Percentiles rank a stretch among this genome's conserved stretches.
Conservation (phyloP, 2,888 invertebrate genomes). For the Saturnia japonica region DNA sequence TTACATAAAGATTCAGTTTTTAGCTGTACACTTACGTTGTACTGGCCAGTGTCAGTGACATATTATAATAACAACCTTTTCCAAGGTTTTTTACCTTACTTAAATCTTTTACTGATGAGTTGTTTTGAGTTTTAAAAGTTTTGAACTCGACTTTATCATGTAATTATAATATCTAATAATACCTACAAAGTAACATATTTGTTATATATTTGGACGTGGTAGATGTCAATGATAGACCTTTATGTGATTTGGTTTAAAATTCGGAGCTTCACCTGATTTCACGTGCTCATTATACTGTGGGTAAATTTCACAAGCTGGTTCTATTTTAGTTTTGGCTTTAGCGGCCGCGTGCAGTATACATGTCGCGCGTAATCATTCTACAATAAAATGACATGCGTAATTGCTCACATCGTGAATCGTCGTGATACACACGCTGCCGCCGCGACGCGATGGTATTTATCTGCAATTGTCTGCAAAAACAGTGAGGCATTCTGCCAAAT, state of each 20-base stretch:
- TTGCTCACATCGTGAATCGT: background rate
- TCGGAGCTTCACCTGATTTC: conserved; percentile 46
- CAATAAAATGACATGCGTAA: conserved; percentile 19
- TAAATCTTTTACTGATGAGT: background rate
- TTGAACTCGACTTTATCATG: background rate
- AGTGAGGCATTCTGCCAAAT: conserved; percentile 10
- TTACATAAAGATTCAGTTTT: background rate
- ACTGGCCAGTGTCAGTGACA: background rate
- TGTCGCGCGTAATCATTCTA: conserved; percentile 21
- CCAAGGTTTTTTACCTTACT: background rate
- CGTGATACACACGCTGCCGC: conserved; percentile 15
- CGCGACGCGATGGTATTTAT: background rate
- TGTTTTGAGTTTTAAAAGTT: background rate
- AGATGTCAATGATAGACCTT: background rate
- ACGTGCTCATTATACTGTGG: conserved; percentile 40
- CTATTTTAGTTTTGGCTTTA: conserved; percentile 73
- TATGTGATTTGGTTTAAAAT: conserved; percentile 13
- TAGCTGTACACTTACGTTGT: background rate
- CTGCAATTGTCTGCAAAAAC: conserved; percentile 8
- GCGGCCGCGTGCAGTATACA: conserved; percentile 38
- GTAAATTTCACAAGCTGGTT: conserved; percentile 58
- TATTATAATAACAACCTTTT: background rate
- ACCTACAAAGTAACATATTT: background rate
- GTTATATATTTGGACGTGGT: background rate
- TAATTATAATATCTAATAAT: too few relatives aligned